Evolutionary conservation across 2,113 vertebrate species (phyloP).

Genomic region (Lasiurus borealis): DNA sequence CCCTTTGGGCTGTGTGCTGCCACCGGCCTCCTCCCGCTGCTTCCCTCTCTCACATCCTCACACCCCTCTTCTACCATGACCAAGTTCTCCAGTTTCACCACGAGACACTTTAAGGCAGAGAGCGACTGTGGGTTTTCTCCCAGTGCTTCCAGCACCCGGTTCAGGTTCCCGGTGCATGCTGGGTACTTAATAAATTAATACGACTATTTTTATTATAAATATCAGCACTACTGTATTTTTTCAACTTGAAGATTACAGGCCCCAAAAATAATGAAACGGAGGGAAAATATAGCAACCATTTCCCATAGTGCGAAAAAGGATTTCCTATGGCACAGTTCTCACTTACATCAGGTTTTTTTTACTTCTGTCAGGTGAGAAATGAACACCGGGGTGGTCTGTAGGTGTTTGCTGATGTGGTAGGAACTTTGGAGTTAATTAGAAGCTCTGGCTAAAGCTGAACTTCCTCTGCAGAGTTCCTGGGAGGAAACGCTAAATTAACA

Average conservation of each 20-base stretch:
- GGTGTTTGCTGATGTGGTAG: conserved; percentile 63
- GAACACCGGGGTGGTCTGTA: conserved; percentile 67
- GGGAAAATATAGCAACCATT: conserved; percentile 55
- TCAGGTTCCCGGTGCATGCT: neutral
- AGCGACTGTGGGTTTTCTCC: neutral
- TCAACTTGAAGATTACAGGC: conserved; percentile 43
- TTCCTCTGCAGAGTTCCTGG: conserved; percentile 77
- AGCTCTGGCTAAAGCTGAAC: conserved; percentile 68
- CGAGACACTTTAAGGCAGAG: neutral
- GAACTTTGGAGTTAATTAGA: conserved; percentile 82
- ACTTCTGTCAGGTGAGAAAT: conserved; percentile 69
- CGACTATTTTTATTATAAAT: conserved; percentile 55
- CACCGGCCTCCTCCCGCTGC: neutral
- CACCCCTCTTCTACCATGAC: neutral
- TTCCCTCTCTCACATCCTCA: neutral
- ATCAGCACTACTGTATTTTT: conserved; percentile 47
- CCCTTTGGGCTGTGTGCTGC: neutral
- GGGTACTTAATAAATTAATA: conserved; percentile 50
- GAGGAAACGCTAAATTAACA: conserved; percentile 80
- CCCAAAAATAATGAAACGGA: conserved; percentile 50
- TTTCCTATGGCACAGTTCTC: conserved; percentile 74
- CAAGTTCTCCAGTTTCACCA: neutral
- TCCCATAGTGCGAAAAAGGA: conserved; percentile 64
- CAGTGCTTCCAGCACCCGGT: neutral
- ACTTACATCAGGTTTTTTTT: conserved; percentile 56